Percentiles rank a stretch among this genome's conserved stretches.
Evolutionary conservation across 2,113 vertebrate genomes (phyloP).

Genomic region (Malaclemys terrapin): DNA sequence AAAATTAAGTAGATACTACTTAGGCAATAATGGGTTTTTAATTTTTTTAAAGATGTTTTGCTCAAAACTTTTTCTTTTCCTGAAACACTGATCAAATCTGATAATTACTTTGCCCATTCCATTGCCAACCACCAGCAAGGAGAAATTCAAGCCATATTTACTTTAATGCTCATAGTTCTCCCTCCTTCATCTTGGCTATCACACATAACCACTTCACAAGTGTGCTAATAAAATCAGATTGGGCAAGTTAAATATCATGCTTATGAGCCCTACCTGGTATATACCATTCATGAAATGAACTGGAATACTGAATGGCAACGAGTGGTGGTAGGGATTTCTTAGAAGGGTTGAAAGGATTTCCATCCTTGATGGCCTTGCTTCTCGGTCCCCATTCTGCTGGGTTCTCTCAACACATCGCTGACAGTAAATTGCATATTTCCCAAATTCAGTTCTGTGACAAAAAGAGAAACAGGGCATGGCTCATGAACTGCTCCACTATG

Average conservation of each 20-base stretch:
- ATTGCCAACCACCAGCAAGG: not conserved
- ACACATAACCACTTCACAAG: not conserved
- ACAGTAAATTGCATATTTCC: constrained; percentile 97
- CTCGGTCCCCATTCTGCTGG: constrained; percentile 92
- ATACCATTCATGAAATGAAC: constrained; percentile 98
- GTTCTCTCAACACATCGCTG: constrained; percentile 95
- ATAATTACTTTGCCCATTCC: not conserved
- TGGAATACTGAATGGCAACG: constrained; percentile 95
- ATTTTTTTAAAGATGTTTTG: not conserved
- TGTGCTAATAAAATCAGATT: not conserved
- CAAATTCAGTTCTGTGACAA: constrained; percentile 91
- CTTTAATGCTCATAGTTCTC: not conserved
- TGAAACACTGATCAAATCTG: not conserved
- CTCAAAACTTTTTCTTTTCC: not conserved
- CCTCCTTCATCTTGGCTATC: not conserved
- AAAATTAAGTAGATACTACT: constrained; percentile 8
- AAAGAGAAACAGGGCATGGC: constrained; percentile 11
- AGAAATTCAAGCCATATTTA: not conserved
- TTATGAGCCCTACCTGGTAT: constrained; percentile 88
- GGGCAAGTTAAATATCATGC: not conserved
- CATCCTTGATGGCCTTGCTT: constrained; percentile 94
- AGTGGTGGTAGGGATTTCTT: constrained; percentile 97
- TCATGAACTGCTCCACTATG: not conserved
- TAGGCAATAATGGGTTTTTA: not conserved
- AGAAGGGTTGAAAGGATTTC: constrained; percentile 97